A percentile compares a stretch with the other conserved stretches of the same genome.
Evolutionary conservation across 1,140 invertebrate genomes (phyloP).

Genomic region (Tenebrio molitor): DNA sequence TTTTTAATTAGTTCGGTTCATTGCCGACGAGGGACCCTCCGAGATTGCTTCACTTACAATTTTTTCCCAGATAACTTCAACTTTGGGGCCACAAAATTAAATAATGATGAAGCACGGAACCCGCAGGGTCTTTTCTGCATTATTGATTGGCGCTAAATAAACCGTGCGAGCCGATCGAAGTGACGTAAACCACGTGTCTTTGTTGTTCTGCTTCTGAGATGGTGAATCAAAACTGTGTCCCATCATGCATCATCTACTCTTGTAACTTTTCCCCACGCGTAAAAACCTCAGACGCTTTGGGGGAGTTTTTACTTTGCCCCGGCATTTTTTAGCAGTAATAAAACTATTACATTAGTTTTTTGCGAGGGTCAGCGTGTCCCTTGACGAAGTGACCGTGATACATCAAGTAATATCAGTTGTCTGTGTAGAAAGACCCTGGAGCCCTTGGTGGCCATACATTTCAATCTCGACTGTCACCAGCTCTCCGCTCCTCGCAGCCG

Average conservation of each 20-base stretch:
- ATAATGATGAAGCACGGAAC: conserved; percentile 18
- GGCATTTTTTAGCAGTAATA: conserved; percentile 64
- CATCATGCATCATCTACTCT: conserved; percentile 13
- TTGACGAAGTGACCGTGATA: conserved; percentile 65
- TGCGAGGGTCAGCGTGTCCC: conserved; percentile 61
- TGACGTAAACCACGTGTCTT: not conserved
- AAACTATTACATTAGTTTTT: conserved; percentile 67
- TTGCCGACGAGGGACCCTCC: conserved; percentile 24
- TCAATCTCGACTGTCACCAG: conserved; percentile 65
- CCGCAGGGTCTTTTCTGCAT: conserved; percentile 16
- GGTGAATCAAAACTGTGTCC: not conserved
- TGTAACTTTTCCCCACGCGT: not conserved
- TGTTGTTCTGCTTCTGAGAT: too few relatives aligned
- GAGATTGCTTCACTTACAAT: conserved; percentile 20
- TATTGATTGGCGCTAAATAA: conserved; percentile 34
- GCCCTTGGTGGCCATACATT: conserved; percentile 65
- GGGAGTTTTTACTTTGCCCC: conserved; percentile 42
- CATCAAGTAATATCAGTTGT: conserved; percentile 67
- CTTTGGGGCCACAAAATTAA: conserved; percentile 22
- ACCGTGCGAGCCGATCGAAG: not conserved
- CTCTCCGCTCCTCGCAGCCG: conserved; percentile 24
- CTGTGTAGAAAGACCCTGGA: conserved; percentile 59
- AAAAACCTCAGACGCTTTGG: conserved; percentile 14
- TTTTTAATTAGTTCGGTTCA: conserved; percentile 36
- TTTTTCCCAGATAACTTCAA: conserved; percentile 26